Percentiles rank a stretch among this genome's conserved stretches.
Evolutionary conservation across 2,797 vertebrate genomes (phyloP).

Genomic region (Enteromius treurensis): DNA sequence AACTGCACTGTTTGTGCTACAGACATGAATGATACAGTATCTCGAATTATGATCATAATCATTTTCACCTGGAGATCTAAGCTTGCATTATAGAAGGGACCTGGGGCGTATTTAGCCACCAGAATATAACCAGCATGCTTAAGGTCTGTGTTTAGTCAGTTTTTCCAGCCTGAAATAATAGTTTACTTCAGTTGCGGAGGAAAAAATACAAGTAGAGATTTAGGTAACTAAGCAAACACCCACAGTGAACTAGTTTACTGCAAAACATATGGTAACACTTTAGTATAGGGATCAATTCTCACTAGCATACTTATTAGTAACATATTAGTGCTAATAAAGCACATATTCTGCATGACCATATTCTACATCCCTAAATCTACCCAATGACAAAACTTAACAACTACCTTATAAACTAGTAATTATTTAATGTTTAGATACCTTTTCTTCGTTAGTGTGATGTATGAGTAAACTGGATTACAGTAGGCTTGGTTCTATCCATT

Average conservation of each 20-base stretch:
- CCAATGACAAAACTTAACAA: neutral
- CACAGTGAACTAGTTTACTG: neutral
- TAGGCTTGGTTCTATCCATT: neutral
- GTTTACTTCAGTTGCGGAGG: neutral
- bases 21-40: constrained; percentile 1
- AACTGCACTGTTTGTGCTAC: neutral
- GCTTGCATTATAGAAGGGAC: neutral
- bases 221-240: neutral
- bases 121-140: neutral
- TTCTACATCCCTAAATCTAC: neutral
- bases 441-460: neutral
- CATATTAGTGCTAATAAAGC: neutral
- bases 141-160: neutral
- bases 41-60: neutral
- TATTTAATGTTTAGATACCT: neutral
- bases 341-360: neutral
- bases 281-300: neutral
- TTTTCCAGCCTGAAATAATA: neutral
- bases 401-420: neutral
- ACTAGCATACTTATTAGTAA: neutral
- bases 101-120: neutral
- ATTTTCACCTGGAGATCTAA: neutral
- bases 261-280: neutral
- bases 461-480: neutral
- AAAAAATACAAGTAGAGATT: neutral